phyloP scores from a whole-genome alignment of 2,888 invertebrate species.

The Xestia sexstrigata region DNA sequence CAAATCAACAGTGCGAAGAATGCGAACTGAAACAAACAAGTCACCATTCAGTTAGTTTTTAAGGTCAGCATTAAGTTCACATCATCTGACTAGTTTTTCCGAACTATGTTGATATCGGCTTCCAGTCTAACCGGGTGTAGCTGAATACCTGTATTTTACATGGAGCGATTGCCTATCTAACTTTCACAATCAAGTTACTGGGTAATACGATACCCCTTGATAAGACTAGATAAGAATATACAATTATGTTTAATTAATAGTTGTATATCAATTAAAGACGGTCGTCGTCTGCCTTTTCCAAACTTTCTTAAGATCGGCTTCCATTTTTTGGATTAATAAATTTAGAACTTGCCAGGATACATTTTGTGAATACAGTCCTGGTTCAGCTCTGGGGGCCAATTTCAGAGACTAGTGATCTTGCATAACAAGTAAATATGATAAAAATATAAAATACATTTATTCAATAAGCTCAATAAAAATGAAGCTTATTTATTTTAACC shows the following conservation, averaged over 20 bases:
- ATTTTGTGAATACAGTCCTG: neutral
- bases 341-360: neutral
- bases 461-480: neutral
- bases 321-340: neutral
- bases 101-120: neutral
- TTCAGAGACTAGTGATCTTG: neutral
- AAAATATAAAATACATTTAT: neutral
- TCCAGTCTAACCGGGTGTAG: neutral
- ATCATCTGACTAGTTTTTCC: neutral
- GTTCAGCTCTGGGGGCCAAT: neutral
- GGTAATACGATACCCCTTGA: too few species aligned
- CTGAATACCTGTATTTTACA: neutral
- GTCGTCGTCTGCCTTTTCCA: neutral
- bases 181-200: neutral
- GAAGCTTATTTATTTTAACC: too few species aligned
- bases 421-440: neutral
- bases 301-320: neutral
- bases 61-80: neutral
- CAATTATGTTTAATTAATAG: too few species aligned
- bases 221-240: too few species aligned
- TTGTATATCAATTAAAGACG: neutral
- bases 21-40: conserved; percentile 10
- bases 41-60: neutral
- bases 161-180: neutral
- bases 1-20: conserved; percentile 10